These are phyloP conservation scores for Psilanteris sp. DNA, from an alignment of 1,140 invertebrate genomes.

Conservation along the genomic window DNA sequence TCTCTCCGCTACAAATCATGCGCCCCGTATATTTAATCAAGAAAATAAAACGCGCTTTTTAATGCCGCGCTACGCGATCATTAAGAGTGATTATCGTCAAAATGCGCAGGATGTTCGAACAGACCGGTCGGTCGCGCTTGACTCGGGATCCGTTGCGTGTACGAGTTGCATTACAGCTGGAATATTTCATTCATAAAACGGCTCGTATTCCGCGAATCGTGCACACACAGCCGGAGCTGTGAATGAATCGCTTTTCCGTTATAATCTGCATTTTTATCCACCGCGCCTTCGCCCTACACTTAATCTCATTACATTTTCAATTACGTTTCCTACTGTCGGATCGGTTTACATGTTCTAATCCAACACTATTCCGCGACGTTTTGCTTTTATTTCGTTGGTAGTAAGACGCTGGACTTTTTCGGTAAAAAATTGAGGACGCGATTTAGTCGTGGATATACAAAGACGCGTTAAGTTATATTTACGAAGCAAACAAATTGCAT, in stretches of 20 bases:
- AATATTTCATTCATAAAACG: slow-evolving; percentile 65
- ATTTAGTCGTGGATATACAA: no score
- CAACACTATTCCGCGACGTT: no score
- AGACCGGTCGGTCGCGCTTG: slow-evolving; percentile 32
- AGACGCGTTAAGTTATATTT: no score
- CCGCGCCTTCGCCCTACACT: slow-evolving; percentile 13
- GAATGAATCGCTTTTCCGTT: slow-evolving; percentile 65
- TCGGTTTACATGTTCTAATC: slow-evolving; percentile 4
- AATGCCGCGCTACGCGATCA: slow-evolving; percentile 43
- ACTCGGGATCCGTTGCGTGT: slow-evolving; percentile 43
- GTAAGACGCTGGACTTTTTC: no score
- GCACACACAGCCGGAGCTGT: slow-evolving; percentile 55
- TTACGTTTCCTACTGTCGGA: slow-evolving; percentile 12
- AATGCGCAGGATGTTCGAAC: slow-evolving; percentile 53
- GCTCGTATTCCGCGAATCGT: slow-evolving; percentile 50
- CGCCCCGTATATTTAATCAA: slow-evolving; percentile 50
- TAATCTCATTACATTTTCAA: slow-evolving; percentile 46
- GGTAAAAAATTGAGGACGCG: no score
- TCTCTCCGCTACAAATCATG: slow-evolving; percentile 36
- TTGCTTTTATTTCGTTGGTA: no score
- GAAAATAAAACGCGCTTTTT: slow-evolving; percentile 49
- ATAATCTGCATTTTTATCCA: slow-evolving; percentile 47
- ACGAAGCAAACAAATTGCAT: no score
- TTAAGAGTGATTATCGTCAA: slow-evolving; percentile 60
- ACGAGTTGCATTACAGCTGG: slow-evolving; percentile 53